Conservation (phyloP, 2,113 vertebrate genomes). For the Mirza zaza region DNA sequence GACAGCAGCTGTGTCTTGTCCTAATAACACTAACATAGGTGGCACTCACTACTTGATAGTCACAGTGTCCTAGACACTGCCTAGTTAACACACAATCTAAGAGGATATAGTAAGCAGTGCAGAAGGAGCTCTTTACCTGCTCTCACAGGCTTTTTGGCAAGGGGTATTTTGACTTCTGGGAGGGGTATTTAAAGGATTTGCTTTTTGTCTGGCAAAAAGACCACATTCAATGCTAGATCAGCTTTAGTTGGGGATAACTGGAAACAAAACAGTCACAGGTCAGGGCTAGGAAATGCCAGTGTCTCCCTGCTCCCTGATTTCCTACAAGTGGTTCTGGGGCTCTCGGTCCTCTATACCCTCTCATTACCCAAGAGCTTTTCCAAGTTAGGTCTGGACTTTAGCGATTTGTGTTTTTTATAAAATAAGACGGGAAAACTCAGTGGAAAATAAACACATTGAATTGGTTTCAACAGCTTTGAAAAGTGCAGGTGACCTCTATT, state of each 20-base stretch:
- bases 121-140: background rate
- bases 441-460: slow-evolving; percentile 52
- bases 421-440: background rate
- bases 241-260: background rate
- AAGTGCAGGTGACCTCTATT: slow-evolving; percentile 32
- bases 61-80: background rate
- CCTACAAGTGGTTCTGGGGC: background rate
- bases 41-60: background rate
- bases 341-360: background rate
- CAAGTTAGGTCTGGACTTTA: background rate
- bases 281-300: background rate
- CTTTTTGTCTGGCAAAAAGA: slow-evolving; percentile 38
- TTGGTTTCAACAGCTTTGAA: slow-evolving; percentile 29
- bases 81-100: background rate
- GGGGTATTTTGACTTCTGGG: slow-evolving; percentile 27
- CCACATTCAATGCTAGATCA: background rate
- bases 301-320: background rate
- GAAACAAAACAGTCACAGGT: background rate
- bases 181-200: slow-evolving; percentile 38
- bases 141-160: slow-evolving; percentile 5
- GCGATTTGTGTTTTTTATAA: background rate
- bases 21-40: background rate
- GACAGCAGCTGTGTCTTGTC: slow-evolving; percentile 17
- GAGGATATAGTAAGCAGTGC: background rate
- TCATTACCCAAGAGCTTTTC: slow-evolving; percentile 14